Conservation (phyloP, 2,113 vertebrate genomes). For the Phaetusa simplex region DNA sequence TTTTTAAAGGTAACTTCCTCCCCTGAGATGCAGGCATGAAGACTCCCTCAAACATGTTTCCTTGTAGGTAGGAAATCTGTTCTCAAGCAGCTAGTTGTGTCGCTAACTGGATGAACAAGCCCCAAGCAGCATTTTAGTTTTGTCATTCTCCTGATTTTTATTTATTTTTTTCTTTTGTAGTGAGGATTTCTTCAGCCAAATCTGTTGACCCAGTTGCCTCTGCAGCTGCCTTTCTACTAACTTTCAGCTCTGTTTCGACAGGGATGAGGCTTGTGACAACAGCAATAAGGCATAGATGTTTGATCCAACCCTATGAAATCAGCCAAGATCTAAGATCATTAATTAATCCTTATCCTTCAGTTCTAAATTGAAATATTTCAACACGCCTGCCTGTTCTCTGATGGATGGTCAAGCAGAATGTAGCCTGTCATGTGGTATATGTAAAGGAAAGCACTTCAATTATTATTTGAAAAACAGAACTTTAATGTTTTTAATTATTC, state of each 20-base stretch:
- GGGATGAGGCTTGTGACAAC: slow-evolving; percentile 2
- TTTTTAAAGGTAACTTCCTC: not conserved
- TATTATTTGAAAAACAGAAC: not conserved
- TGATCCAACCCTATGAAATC: not conserved
- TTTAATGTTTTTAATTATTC: slow-evolving; percentile 1
- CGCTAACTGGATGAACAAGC: not conserved
- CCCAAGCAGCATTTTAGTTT: not conserved
- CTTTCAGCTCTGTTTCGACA: not conserved
- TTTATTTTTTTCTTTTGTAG: not conserved
- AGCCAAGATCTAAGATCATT: not conserved
- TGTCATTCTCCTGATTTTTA: not conserved
- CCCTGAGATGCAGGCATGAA: not conserved
- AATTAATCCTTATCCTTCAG: not conserved
- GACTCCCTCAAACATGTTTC: not conserved
- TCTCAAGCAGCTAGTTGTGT: not conserved
- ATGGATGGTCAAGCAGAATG: not conserved
- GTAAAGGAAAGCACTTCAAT: not conserved
- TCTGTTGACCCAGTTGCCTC: slow-evolving; percentile 4
- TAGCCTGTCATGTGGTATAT: not conserved
- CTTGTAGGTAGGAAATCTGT: not conserved
- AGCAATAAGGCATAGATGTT: not conserved
- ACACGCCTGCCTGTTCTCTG: not conserved
- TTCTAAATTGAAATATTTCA: not conserved
- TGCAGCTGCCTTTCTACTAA: not conserved
- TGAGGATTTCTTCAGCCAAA: slow-evolving; percentile 14